These are phyloP conservation scores for Chondrosia reniformis DNA, from an alignment of 37 sponge, comb jelly and placozoan genomes.

Conservation along the genomic window DNA sequence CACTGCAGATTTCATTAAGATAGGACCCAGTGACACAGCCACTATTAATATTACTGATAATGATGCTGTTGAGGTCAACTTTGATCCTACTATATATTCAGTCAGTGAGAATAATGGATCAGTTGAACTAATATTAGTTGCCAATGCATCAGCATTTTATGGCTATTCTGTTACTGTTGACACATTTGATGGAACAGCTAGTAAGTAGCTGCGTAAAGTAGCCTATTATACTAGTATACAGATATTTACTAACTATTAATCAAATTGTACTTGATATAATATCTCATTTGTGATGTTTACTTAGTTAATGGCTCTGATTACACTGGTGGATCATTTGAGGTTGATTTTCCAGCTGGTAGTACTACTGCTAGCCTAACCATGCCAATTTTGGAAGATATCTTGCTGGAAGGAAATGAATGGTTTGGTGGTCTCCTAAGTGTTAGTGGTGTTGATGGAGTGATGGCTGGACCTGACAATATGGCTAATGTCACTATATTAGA, in stretches of 20 bases:
- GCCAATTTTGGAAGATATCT: conserved; percentile 25
- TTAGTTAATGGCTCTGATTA: too few species aligned
- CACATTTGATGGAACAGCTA: conserved; percentile 8
- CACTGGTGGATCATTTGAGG: too few species aligned
- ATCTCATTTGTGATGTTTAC: too few species aligned
- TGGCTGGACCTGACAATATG: background rate
- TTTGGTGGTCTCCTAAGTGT: conserved; percentile 15
- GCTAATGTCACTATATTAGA: conserved; percentile 1
- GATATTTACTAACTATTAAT: too few species aligned
- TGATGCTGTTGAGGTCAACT: background rate
- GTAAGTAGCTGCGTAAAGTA: too few species aligned
- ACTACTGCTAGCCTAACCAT: conserved; percentile 4
- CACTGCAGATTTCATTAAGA: too few species aligned
- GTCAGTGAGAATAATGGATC: background rate
- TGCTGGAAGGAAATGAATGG: conserved; percentile 19
- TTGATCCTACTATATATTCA: background rate
- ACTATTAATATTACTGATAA: too few species aligned
- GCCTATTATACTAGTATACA: too few species aligned
- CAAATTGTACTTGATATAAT: too few species aligned
- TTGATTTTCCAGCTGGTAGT: conserved; percentile 22
- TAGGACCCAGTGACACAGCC: too few species aligned
- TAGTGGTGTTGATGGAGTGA: background rate
- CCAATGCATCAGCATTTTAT: background rate
- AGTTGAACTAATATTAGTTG: background rate
- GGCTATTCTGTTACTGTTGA: background rate